Evolutionary conservation across 92 coral and sea anemone species (phyloP).

Genomic region (Heteractis magnifica): DNA sequence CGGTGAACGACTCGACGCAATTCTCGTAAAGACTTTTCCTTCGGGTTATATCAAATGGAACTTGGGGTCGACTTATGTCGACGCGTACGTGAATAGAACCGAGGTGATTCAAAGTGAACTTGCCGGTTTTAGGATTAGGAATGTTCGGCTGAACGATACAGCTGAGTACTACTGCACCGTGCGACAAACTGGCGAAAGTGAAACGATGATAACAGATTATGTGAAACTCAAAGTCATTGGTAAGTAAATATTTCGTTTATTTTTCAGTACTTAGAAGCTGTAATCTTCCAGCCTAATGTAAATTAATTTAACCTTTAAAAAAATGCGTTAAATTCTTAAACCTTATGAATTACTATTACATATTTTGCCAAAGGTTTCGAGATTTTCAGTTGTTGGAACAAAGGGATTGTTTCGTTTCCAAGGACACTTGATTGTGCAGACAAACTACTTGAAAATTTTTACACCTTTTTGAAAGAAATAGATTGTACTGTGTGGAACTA

Average conservation of each 20-base stretch:
- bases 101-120: conserved; percentile 9
- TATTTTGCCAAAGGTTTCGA: not conserved
- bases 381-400: not conserved
- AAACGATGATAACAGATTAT: conserved; percentile 27
- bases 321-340: not conserved
- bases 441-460: too few relatives aligned
- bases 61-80: conserved; percentile 4
- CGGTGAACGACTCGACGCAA: conserved; percentile 35
- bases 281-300: too few relatives aligned
- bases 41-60: conserved; percentile 30
- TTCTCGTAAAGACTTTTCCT: conserved; percentile 19
- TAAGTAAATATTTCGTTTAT: conserved; percentile 11
- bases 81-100: conserved; percentile 23
- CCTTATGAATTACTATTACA: not conserved
- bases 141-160: conserved; percentile 26
- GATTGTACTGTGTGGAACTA: too few relatives aligned
- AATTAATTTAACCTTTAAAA: not conserved
- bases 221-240: conserved; percentile 32
- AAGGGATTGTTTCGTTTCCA: not conserved
- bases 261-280: not conserved
- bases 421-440: not conserved
- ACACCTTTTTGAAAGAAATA: too few relatives aligned
- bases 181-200: not conserved
- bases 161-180: conserved; percentile 33
- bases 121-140: conserved; percentile 17